Evolutionary conservation across 1,140 invertebrate species (phyloP).

Genomic region (Semibalanus balanoides): DNA sequence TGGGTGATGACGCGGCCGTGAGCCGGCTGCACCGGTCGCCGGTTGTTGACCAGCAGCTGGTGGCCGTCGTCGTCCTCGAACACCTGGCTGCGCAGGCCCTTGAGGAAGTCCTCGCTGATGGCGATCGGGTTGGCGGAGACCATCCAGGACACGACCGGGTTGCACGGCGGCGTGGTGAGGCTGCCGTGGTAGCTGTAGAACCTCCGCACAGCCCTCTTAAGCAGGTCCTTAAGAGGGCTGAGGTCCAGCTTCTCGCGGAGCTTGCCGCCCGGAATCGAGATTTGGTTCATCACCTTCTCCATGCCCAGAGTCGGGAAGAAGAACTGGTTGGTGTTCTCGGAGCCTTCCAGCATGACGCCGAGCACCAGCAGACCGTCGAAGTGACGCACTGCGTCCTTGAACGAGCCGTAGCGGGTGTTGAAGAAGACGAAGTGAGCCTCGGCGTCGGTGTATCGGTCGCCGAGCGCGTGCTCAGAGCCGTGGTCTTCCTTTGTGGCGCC

Average conservation of each 20-base stretch:
- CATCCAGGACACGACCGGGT: slow-evolving; percentile 31
- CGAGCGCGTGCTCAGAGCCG: slow-evolving; percentile 42
- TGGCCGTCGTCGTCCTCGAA: slow-evolving; percentile 16
- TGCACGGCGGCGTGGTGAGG: slow-evolving; percentile 30
- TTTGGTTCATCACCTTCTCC: background rate
- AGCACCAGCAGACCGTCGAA: slow-evolving; percentile 60
- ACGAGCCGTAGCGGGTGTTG: slow-evolving; percentile 51
- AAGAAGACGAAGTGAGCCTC: slow-evolving; percentile 65
- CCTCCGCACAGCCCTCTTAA: background rate
- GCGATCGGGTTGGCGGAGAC: slow-evolving; percentile 17
- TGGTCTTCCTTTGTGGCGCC: slow-evolving; percentile 29
- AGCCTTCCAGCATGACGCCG: slow-evolving; percentile 53
- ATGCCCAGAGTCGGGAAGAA: background rate
- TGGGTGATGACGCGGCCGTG: slow-evolving; percentile 15
- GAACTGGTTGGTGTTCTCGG: background rate
- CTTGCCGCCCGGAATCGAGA: background rate
- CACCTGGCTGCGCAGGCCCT: background rate
- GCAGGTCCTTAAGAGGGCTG: background rate
- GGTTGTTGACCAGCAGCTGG: slow-evolving; percentile 26
- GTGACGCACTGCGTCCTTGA: slow-evolving; percentile 49
- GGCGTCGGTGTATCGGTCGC: slow-evolving; percentile 28
- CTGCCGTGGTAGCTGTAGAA: slow-evolving; percentile 30
- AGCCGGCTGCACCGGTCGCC: slow-evolving; percentile 25
- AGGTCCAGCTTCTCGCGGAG: background rate
- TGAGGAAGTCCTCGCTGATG: background rate